Evolutionary conservation across 2,888 invertebrate species (phyloP), one percentile per base, ranked within the genome.

Genomic region (Athalia rosae): DNA sequence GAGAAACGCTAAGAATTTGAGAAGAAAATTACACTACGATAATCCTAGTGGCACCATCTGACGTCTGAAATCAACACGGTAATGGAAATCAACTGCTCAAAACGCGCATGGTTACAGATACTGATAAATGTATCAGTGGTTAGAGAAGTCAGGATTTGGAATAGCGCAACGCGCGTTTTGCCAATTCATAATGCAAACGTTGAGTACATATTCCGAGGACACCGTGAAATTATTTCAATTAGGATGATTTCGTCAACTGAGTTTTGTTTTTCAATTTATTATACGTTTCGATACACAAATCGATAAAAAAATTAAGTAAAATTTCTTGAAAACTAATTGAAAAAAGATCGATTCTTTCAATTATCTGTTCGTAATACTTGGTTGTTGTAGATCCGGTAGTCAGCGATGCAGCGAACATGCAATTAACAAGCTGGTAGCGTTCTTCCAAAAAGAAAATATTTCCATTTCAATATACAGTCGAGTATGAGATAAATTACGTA

Each of bases 381-480:
- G 62, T 58, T 28, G 61, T 48, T n/a, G 62, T 74, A 47, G 74
- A n/a, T 74, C 50, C 61, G 48, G 74, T 61, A 41, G 47, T 41
- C 9, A 50, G 47, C 47, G 48, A n/a, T 61, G 45, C 74, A 61
- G 7, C 43, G 59, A 74, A 41, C 50, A 61, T 28, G 74, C 48
- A 61, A 28, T 62, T 74, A 74, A 74, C 61, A 74, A 74, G 74
- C 74, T 11, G 74, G 74, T 48, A 74, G 59, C 74, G 62, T 74
- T 62, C 74, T 74, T 74, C 41, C 48, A n/a, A 62, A 62, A 62
- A 74, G 43, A 74, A 74, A 74, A 62, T 58, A 71, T 13, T 56
- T 9, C 45, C n/a, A 71, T 58, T 71, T 71, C 45, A 71, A 71
- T 4, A 56, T 53, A 6, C 5, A 50, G 56, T 53, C 43, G 47